A percentile compares a stretch with the other conserved stretches of the same genome.
Conservation (phyloP, 1,140 invertebrate genomes). For the Rhagoletis pomonella region DNA sequence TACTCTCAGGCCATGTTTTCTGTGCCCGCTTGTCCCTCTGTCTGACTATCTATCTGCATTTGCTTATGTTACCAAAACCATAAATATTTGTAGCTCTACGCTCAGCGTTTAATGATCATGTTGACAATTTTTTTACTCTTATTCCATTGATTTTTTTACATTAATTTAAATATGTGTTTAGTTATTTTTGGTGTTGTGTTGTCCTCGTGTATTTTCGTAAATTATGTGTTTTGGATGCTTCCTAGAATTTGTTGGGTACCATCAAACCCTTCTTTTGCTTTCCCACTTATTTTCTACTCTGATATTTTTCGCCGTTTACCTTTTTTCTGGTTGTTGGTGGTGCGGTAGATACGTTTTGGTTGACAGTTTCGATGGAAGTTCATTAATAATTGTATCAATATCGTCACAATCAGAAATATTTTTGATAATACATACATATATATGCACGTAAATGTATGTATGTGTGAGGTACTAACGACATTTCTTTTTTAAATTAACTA, state of each 20-base stretch:
- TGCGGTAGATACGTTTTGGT: not conserved
- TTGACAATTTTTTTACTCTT: constrained; percentile 41
- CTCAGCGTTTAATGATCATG: constrained; percentile 49
- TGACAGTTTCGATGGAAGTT: constrained; percentile 47
- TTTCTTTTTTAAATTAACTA: too few relatives aligned
- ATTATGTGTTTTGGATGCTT: not conserved
- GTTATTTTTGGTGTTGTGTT: not conserved
- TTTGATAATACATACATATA: not conserved
- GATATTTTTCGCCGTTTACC: not conserved
- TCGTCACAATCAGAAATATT: not conserved
- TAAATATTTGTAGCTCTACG: constrained; percentile 52
- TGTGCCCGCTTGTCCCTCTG: not conserved
- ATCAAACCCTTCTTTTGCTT: constrained; percentile 46
- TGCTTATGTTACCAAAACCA: not conserved
- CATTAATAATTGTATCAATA: constrained; percentile 50
- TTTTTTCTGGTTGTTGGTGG: constrained; percentile 9
- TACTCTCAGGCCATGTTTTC: not conserved
- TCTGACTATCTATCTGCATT: not conserved
- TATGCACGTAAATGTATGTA: not conserved
- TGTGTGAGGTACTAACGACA: too few relatives aligned
- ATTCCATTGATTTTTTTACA: not conserved
- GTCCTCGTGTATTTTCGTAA: not conserved
- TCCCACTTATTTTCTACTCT: not conserved
- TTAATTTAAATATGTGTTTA: not conserved
- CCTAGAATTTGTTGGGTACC: constrained; percentile 21